Percentiles rank a stretch among this genome's conserved stretches.
Conservation (phyloP, 2,888 invertebrate species). For the Pyrocoelia pectoralis region DNA sequence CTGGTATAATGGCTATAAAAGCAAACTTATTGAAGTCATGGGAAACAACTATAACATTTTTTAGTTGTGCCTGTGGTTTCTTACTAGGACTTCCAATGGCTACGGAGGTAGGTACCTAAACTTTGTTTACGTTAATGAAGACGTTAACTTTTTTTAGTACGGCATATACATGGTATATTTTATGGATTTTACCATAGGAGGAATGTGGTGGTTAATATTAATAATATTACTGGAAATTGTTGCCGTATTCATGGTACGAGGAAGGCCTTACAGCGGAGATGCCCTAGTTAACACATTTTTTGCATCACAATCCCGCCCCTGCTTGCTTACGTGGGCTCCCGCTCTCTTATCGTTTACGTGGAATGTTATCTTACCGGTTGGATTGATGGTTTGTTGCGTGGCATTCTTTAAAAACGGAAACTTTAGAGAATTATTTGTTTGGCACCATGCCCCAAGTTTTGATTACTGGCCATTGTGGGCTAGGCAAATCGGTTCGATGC, state of each 20-base stretch:
- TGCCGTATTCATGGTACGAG: constrained; percentile 87
- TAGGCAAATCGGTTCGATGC: constrained; percentile 76
- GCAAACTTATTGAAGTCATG: constrained; percentile 75
- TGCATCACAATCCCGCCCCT: constrained; percentile 60
- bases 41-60: constrained; percentile 85
- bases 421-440: constrained; percentile 72
- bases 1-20: constrained; percentile 83
- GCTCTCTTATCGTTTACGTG: constrained; percentile 83
- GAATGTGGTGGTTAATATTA: constrained; percentile 87
- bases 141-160: too few relatives aligned
- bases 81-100: constrained; percentile 85
- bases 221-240: constrained; percentile 78
- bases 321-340: constrained; percentile 67
- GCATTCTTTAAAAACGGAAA: constrained; percentile 76
- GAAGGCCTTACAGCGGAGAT: constrained; percentile 86
- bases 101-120: constrained; percentile 75
- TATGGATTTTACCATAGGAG: constrained; percentile 83
- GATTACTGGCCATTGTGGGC: constrained; percentile 86
- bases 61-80: constrained; percentile 84
- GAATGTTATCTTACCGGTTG: constrained; percentile 87
- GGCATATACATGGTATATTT: constrained; percentile 86
- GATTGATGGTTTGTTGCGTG: constrained; percentile 76
- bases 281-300: constrained; percentile 70
- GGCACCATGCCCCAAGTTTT: constrained; percentile 65
- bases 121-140: neutral